Conservation (phyloP, 2,113 vertebrate genomes). For the Sitta europaea region DNA sequence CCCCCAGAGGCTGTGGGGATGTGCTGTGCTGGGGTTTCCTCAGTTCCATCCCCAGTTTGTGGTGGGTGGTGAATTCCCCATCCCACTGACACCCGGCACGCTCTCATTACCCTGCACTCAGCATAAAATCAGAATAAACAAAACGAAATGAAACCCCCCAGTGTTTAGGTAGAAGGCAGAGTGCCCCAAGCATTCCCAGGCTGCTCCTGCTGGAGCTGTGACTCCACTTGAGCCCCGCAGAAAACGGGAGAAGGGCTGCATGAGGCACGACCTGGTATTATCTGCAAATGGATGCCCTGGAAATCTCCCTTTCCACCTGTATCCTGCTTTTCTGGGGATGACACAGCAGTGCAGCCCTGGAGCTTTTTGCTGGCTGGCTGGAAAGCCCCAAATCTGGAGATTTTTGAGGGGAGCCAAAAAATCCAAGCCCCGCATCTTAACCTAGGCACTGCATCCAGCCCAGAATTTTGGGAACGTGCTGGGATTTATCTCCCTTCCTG, state of each 20-base stretch:
- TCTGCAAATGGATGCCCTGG: neutral
- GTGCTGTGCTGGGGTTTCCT: neutral
- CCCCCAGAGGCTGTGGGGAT: too few species aligned
- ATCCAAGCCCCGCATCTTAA: neutral
- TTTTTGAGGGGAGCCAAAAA: neutral
- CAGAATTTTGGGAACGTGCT: neutral
- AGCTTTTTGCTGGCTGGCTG: neutral
- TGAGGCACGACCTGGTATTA: neutral
- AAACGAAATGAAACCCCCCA: neutral
- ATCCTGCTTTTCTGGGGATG: neutral
- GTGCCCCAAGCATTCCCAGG: neutral
- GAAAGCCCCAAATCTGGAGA: neutral
- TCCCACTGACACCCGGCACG: neutral
- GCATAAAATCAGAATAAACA: neutral
- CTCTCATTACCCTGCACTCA: neutral
- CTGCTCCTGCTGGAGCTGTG: neutral
- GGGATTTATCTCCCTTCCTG: neutral
- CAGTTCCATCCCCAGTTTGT: neutral
- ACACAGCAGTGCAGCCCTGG: neutral
- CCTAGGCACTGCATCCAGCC: neutral
- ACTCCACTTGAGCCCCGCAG: accelerated
- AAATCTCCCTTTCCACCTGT: neutral
- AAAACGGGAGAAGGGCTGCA: neutral
- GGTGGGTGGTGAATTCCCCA: neutral
- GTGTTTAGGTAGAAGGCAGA: neutral